Evolutionary conservation across 1,140 invertebrate genomes (phyloP).

Genomic region (Drosophila orosa): DNA sequence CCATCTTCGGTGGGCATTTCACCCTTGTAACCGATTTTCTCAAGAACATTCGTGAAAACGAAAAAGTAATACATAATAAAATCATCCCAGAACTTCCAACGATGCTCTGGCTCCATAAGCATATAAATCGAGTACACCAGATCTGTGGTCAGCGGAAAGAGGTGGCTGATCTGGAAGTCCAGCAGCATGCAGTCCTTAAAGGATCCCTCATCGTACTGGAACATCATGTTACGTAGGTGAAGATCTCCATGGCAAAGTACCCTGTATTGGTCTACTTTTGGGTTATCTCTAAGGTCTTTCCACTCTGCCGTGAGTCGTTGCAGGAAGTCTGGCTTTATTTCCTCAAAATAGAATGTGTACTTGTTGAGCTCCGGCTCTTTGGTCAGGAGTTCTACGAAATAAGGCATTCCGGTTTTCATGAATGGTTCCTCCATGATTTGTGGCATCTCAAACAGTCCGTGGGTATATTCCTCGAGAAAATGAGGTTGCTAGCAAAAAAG

Average conservation of each 20-base stretch:
- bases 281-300: slow-evolving; percentile 2
- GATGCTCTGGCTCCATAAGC: slow-evolving; percentile 40
- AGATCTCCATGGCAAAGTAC: slow-evolving; percentile 54
- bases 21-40: slow-evolving; percentile 46
- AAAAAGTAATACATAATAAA: slow-evolving; percentile 45
- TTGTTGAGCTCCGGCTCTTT: slow-evolving; percentile 30
- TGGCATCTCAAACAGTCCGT: slow-evolving; percentile 38
- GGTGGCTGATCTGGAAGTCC: slow-evolving; percentile 57
- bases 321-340: slow-evolving; percentile 9
- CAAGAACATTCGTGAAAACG: slow-evolving; percentile 20
- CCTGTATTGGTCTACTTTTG: background rate
- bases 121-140: slow-evolving; percentile 53
- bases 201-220: slow-evolving; percentile 40
- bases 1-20: slow-evolving; percentile 24
- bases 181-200: slow-evolving; percentile 55
- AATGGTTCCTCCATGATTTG: slow-evolving; percentile 26
- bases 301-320: slow-evolving; percentile 11
- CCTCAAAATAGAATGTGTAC: slow-evolving; percentile 28
- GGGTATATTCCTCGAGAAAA: slow-evolving; percentile 38
- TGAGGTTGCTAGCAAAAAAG: slow-evolving; percentile 30
- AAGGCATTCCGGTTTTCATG: slow-evolving; percentile 41
- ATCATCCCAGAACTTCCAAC: slow-evolving; percentile 23
- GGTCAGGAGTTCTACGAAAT: slow-evolving; percentile 45
- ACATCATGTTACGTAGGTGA: slow-evolving; percentile 60
- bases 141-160: slow-evolving; percentile 49